These are phyloP conservation scores for Perdita meconis DNA, from an alignment of 2,888 invertebrate genomes.

Conservation along the genomic window DNA sequence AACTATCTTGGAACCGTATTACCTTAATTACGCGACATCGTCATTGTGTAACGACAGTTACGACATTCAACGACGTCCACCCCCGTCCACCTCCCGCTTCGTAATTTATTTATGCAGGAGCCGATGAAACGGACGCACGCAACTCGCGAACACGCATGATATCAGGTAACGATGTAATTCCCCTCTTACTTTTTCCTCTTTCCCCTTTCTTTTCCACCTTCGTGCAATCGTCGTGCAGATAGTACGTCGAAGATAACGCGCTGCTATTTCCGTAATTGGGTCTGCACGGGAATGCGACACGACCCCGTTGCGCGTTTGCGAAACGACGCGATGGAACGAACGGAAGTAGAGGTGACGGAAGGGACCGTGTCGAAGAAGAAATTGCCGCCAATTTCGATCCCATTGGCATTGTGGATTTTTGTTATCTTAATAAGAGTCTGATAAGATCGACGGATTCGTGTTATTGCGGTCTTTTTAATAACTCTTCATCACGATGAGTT, in stretches of 20 bases:
- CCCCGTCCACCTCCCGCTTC: neutral
- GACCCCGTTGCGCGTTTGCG: constrained; percentile 22
- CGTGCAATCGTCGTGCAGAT: constrained; percentile 57
- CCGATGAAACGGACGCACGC: constrained; percentile 45
- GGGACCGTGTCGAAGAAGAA: constrained; percentile 8
- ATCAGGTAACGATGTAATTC: constrained; percentile 3
- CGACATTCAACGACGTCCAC: neutral
- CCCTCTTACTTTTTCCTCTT: constrained; percentile 1
- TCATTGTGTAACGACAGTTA: constrained; percentile 32
- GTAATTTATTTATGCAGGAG: constrained; percentile 65
- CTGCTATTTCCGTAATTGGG: constrained; percentile 64
- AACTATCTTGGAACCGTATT: constrained; percentile 51
- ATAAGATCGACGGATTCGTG: neutral
- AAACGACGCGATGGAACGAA: constrained; percentile 7
- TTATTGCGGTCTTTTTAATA: neutral
- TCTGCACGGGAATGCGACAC: constrained; percentile 45
- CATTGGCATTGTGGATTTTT: constrained; percentile 6
- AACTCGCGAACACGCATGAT: constrained; percentile 53
- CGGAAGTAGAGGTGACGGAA: constrained; percentile 2
- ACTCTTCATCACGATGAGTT: neutral
- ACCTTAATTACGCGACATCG: constrained; percentile 59
- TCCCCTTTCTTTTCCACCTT: neutral
- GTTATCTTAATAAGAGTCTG: constrained; percentile 8
- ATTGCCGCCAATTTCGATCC: neutral
- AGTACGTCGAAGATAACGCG: constrained; percentile 49